These are phyloP conservation scores for Enoplosus armatus DNA, from an alignment of 2,797 vertebrate genomes.

Conservation along the genomic window DNA sequence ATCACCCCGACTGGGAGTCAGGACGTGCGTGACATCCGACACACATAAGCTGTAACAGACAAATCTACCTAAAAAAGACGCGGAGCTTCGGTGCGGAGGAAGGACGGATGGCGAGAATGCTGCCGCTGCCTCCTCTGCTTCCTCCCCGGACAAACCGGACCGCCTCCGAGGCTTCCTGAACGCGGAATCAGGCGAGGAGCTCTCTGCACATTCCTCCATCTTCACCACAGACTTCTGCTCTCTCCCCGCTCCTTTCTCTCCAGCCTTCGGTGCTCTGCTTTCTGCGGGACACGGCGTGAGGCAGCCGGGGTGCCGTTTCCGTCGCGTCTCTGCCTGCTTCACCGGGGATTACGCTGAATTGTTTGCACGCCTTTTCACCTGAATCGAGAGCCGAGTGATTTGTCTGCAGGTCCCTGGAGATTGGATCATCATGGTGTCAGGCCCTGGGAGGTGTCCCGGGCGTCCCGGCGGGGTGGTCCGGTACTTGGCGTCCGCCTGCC, in stretches of 20 bases:
- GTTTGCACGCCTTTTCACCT: conserved; percentile 21
- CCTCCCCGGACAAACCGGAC: conserved; percentile 37
- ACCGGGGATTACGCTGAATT: conserved; percentile 17
- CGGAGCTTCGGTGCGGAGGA: conserved; percentile 22
- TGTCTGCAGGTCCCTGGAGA: conserved; percentile 2
- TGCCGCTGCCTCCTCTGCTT: conserved; percentile 48
- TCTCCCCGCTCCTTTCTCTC: neutral
- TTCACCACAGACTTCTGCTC: conserved; percentile 12
- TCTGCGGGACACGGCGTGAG: conserved; percentile 37
- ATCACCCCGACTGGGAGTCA: neutral
- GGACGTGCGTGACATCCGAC: conserved; percentile 1
- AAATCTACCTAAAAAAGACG: neutral
- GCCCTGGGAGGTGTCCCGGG: conserved; percentile 47
- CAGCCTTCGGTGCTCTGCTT: neutral
- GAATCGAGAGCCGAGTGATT: neutral
- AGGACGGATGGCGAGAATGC: conserved; percentile 51
- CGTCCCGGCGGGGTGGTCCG: conserved; percentile 43
- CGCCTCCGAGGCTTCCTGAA: conserved; percentile 54
- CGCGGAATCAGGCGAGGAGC: conserved; percentile 20
- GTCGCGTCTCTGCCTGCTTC: neutral
- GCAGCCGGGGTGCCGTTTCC: conserved; percentile 6
- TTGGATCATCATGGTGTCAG: conserved; percentile 55
- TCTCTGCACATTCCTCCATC: conserved; percentile 35
- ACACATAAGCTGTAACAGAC: neutral
- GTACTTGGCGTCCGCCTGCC: conserved; percentile 55